phyloP scores from a whole-genome alignment of 2,113 vertebrate species.

The Scopus umbretta region DNA sequence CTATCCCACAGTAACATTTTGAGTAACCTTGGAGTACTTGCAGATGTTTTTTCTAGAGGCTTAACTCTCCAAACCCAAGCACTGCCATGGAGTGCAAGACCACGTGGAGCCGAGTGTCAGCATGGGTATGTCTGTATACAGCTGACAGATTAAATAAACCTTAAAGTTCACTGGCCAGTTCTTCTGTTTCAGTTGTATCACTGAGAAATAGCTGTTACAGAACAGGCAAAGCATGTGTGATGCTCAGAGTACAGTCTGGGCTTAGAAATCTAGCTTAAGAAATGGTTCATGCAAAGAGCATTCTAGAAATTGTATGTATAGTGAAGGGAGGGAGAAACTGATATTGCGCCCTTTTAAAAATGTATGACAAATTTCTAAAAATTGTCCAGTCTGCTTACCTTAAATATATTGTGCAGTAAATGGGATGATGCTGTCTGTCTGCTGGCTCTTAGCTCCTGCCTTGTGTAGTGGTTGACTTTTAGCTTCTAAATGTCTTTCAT shows the following conservation, averaged over 20 bases:
- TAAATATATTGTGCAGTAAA: not conserved
- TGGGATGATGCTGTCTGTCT: not conserved
- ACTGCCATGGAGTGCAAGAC: not conserved
- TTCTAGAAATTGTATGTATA: not conserved
- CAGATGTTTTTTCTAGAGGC: not conserved
- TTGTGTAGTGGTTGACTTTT: not conserved
- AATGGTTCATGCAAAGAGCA: not conserved
- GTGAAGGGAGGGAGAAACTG: not conserved
- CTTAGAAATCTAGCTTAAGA: not conserved
- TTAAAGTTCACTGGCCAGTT: not conserved
- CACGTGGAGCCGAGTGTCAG: not conserved
- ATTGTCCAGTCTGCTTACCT: not conserved
- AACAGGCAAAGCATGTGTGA: not conserved
- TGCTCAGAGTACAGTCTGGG: not conserved
- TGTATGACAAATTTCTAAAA: not conserved
- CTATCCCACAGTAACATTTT: not conserved
- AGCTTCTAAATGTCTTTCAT: not conserved
- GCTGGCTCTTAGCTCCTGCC: not conserved
- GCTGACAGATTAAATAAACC: not conserved
- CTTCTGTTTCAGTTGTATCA: not conserved
- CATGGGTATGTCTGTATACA: not conserved
- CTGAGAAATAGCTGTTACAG: not conserved
- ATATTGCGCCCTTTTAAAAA: slow-evolving; percentile 9
- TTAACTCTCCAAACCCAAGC: not conserved
- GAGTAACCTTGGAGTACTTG: not conserved